Base-by-base conservation (phyloP, 2,888 invertebrate genomes). In the Drosophila quasianomalipes region DNA sequence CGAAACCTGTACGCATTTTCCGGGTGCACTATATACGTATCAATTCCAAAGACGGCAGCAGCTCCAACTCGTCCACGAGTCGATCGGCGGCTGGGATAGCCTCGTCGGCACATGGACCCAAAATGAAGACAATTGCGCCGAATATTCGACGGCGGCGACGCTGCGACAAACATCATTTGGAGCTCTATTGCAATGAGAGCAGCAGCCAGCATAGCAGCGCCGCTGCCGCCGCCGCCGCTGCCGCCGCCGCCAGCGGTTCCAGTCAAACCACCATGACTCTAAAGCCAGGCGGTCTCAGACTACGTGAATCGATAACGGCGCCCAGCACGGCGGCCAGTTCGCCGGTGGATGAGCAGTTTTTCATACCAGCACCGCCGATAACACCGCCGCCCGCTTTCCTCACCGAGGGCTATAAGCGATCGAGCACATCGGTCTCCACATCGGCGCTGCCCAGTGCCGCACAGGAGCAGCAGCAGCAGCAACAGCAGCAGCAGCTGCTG, bases 321-420 rank as follows among this genome's bases (percentile, higher is more conserved):
- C 87, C 90, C 7, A 81, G 82, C n/a, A 83, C 83, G 6, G 91
- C 90, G 6, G 91, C 92, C 51, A 89, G 91, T 52, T 91, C 92
- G 5, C 92, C 92, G 10, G 91, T 92, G 44, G 87, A 87, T 55
- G 92, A 92, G 39, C 79, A 92, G 49, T 76, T 91, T 61, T 90
- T 83, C 35, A 90, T 93, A 62, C 94, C 94, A 60, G 95, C 94
- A 75, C 94, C 95, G 35, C 96, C 96, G 35, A 96, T 96, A 79
- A 96, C 96, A 37, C 96, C 96, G 33, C 96, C 96, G 22, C 95
- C 96, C 12, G 95, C 95, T 67, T 96, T 96, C 89, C 93, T 95
- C 61, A 95, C 95, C 5, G 95, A 95, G 31, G 95, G 95, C 51
- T 95, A 95, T 87, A 95, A 94, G 82, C 89, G 93, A 28, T 83